Percentiles rank a stretch among this genome's conserved stretches.
Conservation (phyloP, 2,888 invertebrate genomes). For the Ophion slaviceki region DNA sequence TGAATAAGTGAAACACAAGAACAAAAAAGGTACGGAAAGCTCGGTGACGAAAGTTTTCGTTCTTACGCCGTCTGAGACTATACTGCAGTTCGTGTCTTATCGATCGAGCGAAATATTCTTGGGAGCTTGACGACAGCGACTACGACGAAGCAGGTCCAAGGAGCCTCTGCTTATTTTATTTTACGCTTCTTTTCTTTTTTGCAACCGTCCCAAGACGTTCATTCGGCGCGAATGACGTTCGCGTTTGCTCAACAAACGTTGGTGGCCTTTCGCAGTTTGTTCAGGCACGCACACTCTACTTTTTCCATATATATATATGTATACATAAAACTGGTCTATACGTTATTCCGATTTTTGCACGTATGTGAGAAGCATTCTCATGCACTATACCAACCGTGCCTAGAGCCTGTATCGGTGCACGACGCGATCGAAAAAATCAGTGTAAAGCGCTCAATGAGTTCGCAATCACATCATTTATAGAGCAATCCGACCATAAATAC, state of each 20-base stretch:
- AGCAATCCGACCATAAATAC: not conserved
- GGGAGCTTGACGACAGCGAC: slow-evolving; percentile 69
- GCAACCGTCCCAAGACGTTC: slow-evolving; percentile 43
- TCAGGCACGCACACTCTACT: slow-evolving; percentile 41
- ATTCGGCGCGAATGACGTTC: slow-evolving; percentile 55
- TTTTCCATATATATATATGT: slow-evolving; percentile 3
- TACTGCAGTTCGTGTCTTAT: slow-evolving; percentile 74
- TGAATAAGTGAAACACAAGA: slow-evolving; percentile 38
- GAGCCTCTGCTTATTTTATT: slow-evolving; percentile 31
- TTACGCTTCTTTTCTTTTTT: slow-evolving; percentile 34
- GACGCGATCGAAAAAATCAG: slow-evolving; percentile 36
- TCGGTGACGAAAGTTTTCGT: slow-evolving; percentile 60
- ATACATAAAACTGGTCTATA: slow-evolving; percentile 4
- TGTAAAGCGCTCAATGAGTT: slow-evolving; percentile 18
- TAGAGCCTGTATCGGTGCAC: slow-evolving; percentile 4
- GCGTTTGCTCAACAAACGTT: slow-evolving; percentile 66
- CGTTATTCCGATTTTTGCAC: slow-evolving; percentile 35
- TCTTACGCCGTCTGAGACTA: slow-evolving; percentile 68
- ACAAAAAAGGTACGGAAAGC: slow-evolving; percentile 37
- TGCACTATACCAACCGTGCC: not conserved
- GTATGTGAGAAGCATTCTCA: slow-evolving; percentile 8
- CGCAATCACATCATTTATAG: not conserved
- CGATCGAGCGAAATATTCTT: slow-evolving; percentile 77
- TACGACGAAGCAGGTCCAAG: slow-evolving; percentile 31
- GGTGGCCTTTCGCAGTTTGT: slow-evolving; percentile 63